phyloP scores from a whole-genome alignment of 2,113 vertebrate genomes.

The Mirounga angustirostris region DNA sequence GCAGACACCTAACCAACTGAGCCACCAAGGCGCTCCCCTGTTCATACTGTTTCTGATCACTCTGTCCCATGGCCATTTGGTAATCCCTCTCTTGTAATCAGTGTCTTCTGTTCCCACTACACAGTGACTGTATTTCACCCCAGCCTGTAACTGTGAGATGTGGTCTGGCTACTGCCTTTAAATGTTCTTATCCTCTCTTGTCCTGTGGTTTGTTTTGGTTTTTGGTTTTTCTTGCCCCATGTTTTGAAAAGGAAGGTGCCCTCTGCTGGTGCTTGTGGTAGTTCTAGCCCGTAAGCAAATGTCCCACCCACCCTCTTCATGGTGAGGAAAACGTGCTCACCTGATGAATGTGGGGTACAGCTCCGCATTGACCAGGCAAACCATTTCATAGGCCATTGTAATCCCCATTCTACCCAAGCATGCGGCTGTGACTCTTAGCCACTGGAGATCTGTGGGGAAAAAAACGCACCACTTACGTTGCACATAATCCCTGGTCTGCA shows the following conservation, averaged over 20 bases:
- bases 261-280: accelerated
- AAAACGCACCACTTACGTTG: not conserved
- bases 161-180: not conserved
- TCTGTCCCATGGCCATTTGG: accelerated
- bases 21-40: not conserved
- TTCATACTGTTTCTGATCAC: accelerated
- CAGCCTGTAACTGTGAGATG: not conserved
- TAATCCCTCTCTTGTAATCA: accelerated
- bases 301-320: accelerated
- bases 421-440: conserved; percentile 89
- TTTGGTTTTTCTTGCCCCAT: not conserved
- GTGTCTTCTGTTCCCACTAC: not conserved
- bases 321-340: conserved; percentile 76
- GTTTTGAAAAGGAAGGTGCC: not conserved
- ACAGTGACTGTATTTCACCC: not conserved
- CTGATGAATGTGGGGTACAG: conserved; percentile 96
- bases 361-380: conserved; percentile 95
- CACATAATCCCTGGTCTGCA: not conserved
- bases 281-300: not conserved
- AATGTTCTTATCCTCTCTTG: no score
- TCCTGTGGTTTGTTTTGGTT: not conserved
- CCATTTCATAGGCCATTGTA: conserved; percentile 95
- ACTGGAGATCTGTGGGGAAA: conserved; percentile 89
- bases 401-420: conserved; percentile 95
- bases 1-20: not conserved